Base-by-base conservation (phyloP, 2,113 vertebrate genomes). In the Hypanus sabinus region DNA sequence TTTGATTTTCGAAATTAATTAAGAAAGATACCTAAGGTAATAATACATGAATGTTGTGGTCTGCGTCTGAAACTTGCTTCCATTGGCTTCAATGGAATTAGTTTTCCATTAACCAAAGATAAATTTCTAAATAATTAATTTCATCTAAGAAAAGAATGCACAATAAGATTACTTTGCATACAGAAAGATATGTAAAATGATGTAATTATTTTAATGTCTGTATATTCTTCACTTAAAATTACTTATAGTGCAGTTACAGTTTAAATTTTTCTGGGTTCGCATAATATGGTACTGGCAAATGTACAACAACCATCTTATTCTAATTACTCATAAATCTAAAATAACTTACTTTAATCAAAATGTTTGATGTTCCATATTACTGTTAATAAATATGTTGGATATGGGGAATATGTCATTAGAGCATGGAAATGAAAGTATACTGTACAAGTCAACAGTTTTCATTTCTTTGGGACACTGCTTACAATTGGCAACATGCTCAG, bases 201-300 rank as follows among this genome's bases (percentile, higher is more conserved):
- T 62, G n/a, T 93, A 93, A 93, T 36, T 73, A 73, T 24, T 30
- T 93, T 22, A 24, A 46, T 93, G 70, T 93, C 20, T 93, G 38
- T 93, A 92, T 65, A 92, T 92, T 92, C 80, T 83, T 90, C 27
- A 22, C 14, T 93, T 93, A 75, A 93, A 93, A 93, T 93, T 22
- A 92, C 22, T 65, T 93, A 16, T 14, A 93, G 91, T 38, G 68
- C 70, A 93, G 46, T 93, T 93, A 73, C 24, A 92, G 70, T 93
- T 93, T 55, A 93, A 92, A 71, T 6, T 11, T 71, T 71, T 92
- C 33, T 73, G 20, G 62, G 33, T 30, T 27, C 12, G 81, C 24
- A 57, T 30, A 57, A 85, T 85, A 79, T 5, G 24, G 55, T 27
- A 85, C 46, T 85, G 81, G 55, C 55, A 27, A 85, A 60, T 60